Evolutionary conservation across 1,140 invertebrate species (phyloP), one percentile per base, ranked within the genome.

Genomic region (Drosophila guanche): DNA sequence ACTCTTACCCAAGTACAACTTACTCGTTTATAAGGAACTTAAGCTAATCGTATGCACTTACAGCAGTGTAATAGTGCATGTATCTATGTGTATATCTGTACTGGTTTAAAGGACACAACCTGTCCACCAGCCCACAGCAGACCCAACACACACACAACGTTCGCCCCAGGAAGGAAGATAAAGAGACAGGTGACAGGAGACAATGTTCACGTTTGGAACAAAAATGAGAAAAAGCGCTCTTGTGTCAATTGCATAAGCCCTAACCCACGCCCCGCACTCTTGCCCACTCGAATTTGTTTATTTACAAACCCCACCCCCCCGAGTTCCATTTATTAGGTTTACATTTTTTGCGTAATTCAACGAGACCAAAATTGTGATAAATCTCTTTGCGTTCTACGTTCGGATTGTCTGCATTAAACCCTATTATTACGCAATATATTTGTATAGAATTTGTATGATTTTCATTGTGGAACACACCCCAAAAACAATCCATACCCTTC

Each of bases 321-420:
- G 10, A 37, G 10, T 37, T 37, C 10, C 4, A 37, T 37, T 37
- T 22, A 42, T 23, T 42, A 14, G 10, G 12, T 54, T 54, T 25
- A 22, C 22, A 40, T 40, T 14, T 37, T 40, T 43, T 37, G 14
- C 29, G 29, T 37, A 14, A 37, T 37, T 52, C 33, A 37, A n/a
- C 27, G 48, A 23, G 57, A 76, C 54, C 58, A 67, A 68, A 75
- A 58, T 76, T 72, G 80, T 84, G 80, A 85, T 84, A 79, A 14
- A 43, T 68, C 1, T 25, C 14, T 62, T 60, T 53, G 42, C 61
- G 57, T 65, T 76, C 56, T 79, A 62, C 69, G 53, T 76, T 71
- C 40, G 25, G 43, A 55, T 48, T 57, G 8, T 51, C 25, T n/a
- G 20, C 43, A 33, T 54, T 23, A 27, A 16, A 41, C 27, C n/a